Percentiles rank a stretch among this genome's conserved stretches.
phyloP scores from a whole-genome alignment of 2,888 invertebrate species.

The Microctonus brassicae region DNA sequence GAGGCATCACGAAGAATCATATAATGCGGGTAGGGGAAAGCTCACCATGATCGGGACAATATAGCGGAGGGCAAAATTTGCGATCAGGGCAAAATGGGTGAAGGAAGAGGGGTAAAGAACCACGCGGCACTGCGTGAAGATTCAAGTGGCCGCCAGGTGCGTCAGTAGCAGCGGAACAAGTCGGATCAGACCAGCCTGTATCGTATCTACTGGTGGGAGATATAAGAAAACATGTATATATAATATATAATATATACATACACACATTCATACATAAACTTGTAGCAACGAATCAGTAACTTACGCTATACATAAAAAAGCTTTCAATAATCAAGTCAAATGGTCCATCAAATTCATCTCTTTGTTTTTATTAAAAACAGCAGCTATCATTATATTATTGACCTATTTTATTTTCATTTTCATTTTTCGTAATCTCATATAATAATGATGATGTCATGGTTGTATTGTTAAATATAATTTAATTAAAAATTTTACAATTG shows the following conservation, averaged over 20 bases:
- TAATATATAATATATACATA: neutral
- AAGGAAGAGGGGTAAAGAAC: constrained; percentile 27
- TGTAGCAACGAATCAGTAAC: too few species aligned
- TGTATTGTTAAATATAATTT: too few species aligned
- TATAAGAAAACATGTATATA: neutral
- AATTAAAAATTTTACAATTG: too few species aligned
- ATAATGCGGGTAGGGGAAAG: constrained; percentile 30
- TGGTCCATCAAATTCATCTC: constrained; percentile 34
- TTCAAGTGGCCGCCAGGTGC: constrained; percentile 75
- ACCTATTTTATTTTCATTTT: too few species aligned
- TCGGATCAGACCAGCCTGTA: constrained; percentile 67
- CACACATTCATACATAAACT: neutral
- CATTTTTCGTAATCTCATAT: too few species aligned
- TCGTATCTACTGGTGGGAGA: constrained; percentile 41
- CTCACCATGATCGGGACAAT: neutral
- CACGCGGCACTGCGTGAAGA: constrained; percentile 29
- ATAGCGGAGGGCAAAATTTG: constrained; percentile 22
- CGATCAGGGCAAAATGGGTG: constrained; percentile 5
- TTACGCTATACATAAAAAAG: constrained; percentile 53
- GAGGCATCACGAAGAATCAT: constrained; percentile 49
- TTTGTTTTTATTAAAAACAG: neutral
- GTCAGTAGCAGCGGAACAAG: constrained; percentile 74
- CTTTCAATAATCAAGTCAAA: constrained; percentile 61
- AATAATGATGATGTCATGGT: too few species aligned
- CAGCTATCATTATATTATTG: neutral